Conservation (phyloP, 2,888 invertebrate genomes). For the Drosophila greeni region DNA sequence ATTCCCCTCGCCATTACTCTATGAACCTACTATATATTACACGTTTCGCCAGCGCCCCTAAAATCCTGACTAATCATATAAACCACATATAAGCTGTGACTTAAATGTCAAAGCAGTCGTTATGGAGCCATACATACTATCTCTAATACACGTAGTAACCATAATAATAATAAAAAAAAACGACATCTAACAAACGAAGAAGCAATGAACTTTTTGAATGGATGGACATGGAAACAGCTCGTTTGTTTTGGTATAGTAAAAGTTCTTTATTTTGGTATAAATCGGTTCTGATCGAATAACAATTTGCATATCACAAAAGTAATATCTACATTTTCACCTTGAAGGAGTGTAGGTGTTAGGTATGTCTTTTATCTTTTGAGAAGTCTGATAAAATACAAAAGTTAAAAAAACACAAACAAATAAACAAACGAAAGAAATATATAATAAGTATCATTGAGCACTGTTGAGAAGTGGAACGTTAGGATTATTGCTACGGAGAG, state of each 20-base stretch:
- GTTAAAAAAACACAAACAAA: conserved; percentile 35
- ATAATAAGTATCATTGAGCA: conserved; percentile 35
- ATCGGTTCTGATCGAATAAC: conserved; percentile 48
- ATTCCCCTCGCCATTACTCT: conserved; percentile 56
- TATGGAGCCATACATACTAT: conserved; percentile 58
- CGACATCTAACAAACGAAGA: conserved; percentile 70
- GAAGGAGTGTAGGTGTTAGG: conserved; percentile 65
- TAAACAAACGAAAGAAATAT: conserved; percentile 20
- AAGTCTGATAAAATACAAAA: conserved; percentile 23
- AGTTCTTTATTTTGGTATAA: conserved; percentile 51
- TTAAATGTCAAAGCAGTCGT: conserved; percentile 56
- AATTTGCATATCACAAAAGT: conserved; percentile 72
- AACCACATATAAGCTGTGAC: conserved; percentile 42
- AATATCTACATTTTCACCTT: conserved; percentile 74
- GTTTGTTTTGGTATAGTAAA: conserved; percentile 45
- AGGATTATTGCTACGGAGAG: conserved; percentile 42
- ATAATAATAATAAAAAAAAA: conserved; percentile 48
- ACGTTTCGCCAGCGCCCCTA: conserved; percentile 26
- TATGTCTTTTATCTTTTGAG: conserved; percentile 59
- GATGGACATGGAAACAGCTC: conserved; percentile 4
- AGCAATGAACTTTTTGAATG: conserved; percentile 34
- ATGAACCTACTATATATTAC: conserved; percentile 15
- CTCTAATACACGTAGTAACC: conserved; percentile 40
- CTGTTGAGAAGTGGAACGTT: conserved; percentile 38
- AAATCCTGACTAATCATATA: conserved; percentile 40